Evolutionary conservation across 2,888 invertebrate genomes (phyloP).

Genomic region (Eupithecia abbreviata): DNA sequence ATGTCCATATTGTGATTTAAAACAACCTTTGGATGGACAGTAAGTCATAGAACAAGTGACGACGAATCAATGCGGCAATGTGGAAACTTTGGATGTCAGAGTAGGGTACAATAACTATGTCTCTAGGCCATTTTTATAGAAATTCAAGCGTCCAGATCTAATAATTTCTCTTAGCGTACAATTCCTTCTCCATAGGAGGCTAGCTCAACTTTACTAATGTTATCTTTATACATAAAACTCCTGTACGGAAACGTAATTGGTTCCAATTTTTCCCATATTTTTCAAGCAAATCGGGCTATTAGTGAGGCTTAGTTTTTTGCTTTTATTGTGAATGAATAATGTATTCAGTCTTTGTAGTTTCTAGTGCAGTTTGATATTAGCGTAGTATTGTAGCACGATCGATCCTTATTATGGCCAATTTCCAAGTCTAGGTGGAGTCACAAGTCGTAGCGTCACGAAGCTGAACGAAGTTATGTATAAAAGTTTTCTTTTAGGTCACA

Average conservation of each 20-base stretch:
- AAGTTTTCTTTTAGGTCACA: neutral
- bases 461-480: neutral
- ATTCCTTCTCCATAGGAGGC: neutral
- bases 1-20: too few relatives aligned
- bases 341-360: slow-evolving; percentile 3
- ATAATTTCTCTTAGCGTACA: too few relatives aligned
- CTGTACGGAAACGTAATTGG: slow-evolving; percentile 11
- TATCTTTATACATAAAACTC: slow-evolving; percentile 15
- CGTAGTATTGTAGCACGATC: slow-evolving; percentile 1
- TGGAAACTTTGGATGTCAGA: too few relatives aligned
- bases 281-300: slow-evolving; percentile 11
- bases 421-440: neutral
- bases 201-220: slow-evolving; percentile 8
- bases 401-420: slow-evolving; percentile 10
- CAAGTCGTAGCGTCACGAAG: neutral
- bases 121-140: too few relatives aligned
- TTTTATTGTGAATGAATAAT: slow-evolving; percentile 16
- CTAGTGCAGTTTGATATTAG: neutral
- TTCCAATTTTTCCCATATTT: slow-evolving; percentile 6
- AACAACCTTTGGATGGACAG: too few relatives aligned
- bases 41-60: too few relatives aligned
- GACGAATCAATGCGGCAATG: too few relatives aligned
- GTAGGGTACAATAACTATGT: too few relatives aligned
- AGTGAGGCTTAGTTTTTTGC: slow-evolving; percentile 9
- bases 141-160: too few relatives aligned